Evolutionary conservation across 2,888 invertebrate species (phyloP).

Genomic region (Punctoribates punctum): DNA sequence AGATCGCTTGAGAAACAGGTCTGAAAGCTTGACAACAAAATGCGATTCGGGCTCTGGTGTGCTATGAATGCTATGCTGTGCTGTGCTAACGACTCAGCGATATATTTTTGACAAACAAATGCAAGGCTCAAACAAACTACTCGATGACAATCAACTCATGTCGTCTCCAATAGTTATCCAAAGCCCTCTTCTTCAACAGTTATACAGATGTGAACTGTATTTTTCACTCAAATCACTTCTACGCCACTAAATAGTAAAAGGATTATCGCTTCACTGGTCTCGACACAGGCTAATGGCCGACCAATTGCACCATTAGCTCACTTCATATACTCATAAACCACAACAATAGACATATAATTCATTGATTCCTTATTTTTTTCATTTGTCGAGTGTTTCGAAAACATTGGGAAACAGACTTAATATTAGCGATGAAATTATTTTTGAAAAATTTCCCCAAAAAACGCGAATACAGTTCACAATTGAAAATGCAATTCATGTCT

Average conservation of each 20-base stretch:
- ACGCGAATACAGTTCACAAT: not conserved
- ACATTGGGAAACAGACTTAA: too few species aligned
- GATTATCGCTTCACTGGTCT: constrained; percentile 35
- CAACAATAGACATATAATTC: not conserved
- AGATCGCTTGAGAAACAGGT: constrained; percentile 35
- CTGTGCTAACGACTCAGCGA: too few species aligned
- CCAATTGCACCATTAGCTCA: constrained; percentile 21
- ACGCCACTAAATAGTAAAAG: constrained; percentile 3
- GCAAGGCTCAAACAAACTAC: not conserved
- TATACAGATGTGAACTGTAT: not conserved
- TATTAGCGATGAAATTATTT: not conserved
- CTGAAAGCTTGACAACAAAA: constrained; percentile 26
- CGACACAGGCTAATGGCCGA: constrained; percentile 30
- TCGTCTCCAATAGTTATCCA: not conserved
- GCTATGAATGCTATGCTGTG: not conserved
- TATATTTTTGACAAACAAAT: constrained; percentile 6
- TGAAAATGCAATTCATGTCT: not conserved
- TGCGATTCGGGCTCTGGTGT: constrained; percentile 21
- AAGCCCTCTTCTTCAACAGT: constrained; percentile 17
- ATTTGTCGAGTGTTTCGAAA: not conserved
- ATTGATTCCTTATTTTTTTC: not conserved
- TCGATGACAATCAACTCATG: constrained; percentile 16
- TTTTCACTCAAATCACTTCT: not conserved
- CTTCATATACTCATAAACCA: constrained; percentile 13
- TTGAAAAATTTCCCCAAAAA: not conserved